Base-by-base conservation (phyloP, 1,140 invertebrate species). In the Monomorium pharaonis region DNA sequence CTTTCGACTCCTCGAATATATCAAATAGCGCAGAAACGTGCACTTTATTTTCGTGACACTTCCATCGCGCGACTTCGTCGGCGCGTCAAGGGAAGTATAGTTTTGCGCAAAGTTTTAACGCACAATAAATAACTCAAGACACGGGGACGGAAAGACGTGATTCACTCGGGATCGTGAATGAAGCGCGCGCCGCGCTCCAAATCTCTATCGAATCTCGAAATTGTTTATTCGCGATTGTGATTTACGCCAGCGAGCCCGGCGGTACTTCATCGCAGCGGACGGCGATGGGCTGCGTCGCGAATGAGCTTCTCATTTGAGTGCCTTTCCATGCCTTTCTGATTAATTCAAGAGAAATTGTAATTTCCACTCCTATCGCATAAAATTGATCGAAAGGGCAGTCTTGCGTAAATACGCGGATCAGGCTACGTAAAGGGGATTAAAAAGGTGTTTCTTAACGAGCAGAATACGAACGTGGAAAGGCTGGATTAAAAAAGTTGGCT, bases 361-460 rank as follows among this genome's bases (percentile, higher is more conserved):
- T 58, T 83, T 58, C 69, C 21, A 44, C 37, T 83, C 30, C 67
- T 44, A 58, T 33, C 49, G 37, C 58, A 83, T 58, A 83, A 72
- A 83, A 42, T 83, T 83, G 78, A 83, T 83, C 78, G 67, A 74
- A 83, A 56, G 30, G 27, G 49, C 78, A 74, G 37, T 30, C 67
- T 58, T 69, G 67, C 51, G 67, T 83, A 83, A 83, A 83, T 83
- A 83, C 51, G 51, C 42, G 67, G 67, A 83, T 83, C 67, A 16
- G 54, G 18, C 51, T 58, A 56, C 56, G 56, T 83, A 58, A 58
- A 83, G 44, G 42, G 24, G 65, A 81, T 81, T 72, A 81, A 81
- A 81, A 81, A 83, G 51, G 51, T 72, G 49, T 83, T 83, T 83
- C 78, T 83, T 83, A 83, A 83, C 78, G 54, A 83, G 78, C 65